A percentile compares a stretch with the other conserved stretches of the same genome.
phyloP scores from a whole-genome alignment of 2,797 vertebrate genomes.

The Ataeniobius toweri region DNA sequence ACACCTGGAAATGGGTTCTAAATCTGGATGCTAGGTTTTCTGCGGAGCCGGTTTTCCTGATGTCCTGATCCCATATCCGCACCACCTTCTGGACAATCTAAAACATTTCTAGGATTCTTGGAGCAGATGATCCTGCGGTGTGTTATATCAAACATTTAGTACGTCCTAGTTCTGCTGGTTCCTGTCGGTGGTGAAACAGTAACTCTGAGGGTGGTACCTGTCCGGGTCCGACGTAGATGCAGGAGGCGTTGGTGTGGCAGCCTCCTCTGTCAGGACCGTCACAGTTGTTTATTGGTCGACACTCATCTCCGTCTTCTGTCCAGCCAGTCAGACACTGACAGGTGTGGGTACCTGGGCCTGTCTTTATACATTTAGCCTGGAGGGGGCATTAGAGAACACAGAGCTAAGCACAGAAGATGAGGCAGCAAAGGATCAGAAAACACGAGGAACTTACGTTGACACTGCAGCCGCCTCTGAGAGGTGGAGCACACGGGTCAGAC shows the following conservation, averaged over 20 bases:
- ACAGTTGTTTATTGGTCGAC: slow-evolving; percentile 89
- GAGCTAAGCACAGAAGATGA: neutral
- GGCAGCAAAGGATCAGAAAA: neutral
- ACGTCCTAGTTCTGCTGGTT: neutral
- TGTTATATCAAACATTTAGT: neutral
- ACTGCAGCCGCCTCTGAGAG: slow-evolving; percentile 79
- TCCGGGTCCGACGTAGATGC: slow-evolving; percentile 88
- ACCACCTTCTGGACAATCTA: neutral
- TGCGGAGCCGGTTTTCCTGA: neutral
- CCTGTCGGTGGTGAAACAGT: neutral
- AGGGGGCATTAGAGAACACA: slow-evolving; percentile 7
- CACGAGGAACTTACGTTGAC: slow-evolving; percentile 74
- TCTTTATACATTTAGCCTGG: slow-evolving; percentile 89
- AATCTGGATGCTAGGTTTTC: neutral
- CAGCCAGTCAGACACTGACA: slow-evolving; percentile 90
- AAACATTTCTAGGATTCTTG: neutral
- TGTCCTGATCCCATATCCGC: neutral
- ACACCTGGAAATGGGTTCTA: neutral
- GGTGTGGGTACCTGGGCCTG: slow-evolving; percentile 60
- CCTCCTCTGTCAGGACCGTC: slow-evolving; percentile 65
- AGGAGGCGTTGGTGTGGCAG: slow-evolving; percentile 89
- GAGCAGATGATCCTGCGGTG: neutral
- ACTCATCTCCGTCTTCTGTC: slow-evolving; percentile 86
- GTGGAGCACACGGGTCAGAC: slow-evolving; percentile 81
- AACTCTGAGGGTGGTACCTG: slow-evolving; percentile 81